Evolutionary conservation across 1,140 invertebrate species (phyloP).

Genomic region (Parapsyche elsis): DNA sequence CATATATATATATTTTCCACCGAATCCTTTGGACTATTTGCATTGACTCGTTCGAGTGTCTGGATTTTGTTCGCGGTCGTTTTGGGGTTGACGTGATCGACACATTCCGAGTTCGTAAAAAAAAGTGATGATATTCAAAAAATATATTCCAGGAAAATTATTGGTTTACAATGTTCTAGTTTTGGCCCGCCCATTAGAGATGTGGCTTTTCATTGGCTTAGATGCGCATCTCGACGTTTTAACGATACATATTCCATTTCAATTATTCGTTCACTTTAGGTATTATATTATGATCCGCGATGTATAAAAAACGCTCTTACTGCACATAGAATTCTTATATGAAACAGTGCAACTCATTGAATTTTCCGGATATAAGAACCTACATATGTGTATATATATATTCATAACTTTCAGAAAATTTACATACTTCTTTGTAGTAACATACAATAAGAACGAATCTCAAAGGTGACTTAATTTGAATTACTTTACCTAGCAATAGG

Average conservation of each 20-base stretch:
- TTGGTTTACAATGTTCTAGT: conserved; percentile 47
- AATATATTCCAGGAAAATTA: conserved; percentile 54
- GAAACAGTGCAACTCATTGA: not conserved
- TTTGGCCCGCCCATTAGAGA: conserved; percentile 33
- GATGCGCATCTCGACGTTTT: not conserved
- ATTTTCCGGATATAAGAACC: too few relatives aligned
- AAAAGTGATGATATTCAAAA: conserved; percentile 51
- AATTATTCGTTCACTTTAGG: conserved; percentile 5
- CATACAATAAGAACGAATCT: too few relatives aligned
- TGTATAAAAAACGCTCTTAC: not conserved
- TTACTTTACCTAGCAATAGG: too few relatives aligned
- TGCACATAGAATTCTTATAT: not conserved
- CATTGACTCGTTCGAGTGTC: not conserved
- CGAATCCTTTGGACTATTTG: not conserved
- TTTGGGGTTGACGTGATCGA: conserved; percentile 37
- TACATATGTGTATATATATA: too few relatives aligned
- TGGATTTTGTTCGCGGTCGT: conserved; percentile 1
- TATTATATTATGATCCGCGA: not conserved
- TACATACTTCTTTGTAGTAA: too few relatives aligned
- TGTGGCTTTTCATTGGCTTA: conserved; percentile 15
- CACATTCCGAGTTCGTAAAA: conserved; percentile 46
- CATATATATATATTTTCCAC: not conserved
- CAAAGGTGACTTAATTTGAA: too few relatives aligned
- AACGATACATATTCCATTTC: not conserved
- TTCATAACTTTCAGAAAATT: too few relatives aligned